Conservation (phyloP, 2,113 vertebrate genomes). For the Capricornis sumatraensis region DNA sequence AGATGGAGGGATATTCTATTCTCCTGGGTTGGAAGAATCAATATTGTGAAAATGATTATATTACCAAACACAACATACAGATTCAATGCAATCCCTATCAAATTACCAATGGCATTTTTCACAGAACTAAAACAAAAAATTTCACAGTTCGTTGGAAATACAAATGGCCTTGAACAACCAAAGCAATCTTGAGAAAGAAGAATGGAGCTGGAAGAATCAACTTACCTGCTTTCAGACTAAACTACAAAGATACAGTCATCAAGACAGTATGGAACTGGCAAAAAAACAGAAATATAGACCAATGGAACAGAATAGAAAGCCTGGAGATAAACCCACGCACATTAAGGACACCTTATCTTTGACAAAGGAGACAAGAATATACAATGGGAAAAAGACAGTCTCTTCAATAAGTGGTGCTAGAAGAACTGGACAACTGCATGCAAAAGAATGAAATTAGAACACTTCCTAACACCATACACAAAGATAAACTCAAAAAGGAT, state of each 20-base stretch:
- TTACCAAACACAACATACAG: not conserved
- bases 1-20: not conserved
- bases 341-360: not conserved
- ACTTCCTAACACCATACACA: not conserved
- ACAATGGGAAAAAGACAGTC: not conserved
- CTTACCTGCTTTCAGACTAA: not conserved
- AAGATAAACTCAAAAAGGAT: not conserved
- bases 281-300: not conserved
- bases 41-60: not conserved
- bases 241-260: not conserved
- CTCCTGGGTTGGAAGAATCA: not conserved
- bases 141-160: not conserved
- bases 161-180: not conserved
- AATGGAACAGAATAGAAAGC: not conserved
- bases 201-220: not conserved
- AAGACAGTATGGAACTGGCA: not conserved
- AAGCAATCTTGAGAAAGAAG: not conserved
- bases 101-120: not conserved
- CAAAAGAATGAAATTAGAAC: not conserved
- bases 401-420: not conserved
- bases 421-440: not conserved
- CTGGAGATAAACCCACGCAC: not conserved
- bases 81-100: not conserved
- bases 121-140: not conserved
- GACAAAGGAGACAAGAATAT: not conserved